These are phyloP conservation scores for Meloe dianella DNA, from an alignment of 2,888 invertebrate genomes.

Conservation along the genomic window DNA sequence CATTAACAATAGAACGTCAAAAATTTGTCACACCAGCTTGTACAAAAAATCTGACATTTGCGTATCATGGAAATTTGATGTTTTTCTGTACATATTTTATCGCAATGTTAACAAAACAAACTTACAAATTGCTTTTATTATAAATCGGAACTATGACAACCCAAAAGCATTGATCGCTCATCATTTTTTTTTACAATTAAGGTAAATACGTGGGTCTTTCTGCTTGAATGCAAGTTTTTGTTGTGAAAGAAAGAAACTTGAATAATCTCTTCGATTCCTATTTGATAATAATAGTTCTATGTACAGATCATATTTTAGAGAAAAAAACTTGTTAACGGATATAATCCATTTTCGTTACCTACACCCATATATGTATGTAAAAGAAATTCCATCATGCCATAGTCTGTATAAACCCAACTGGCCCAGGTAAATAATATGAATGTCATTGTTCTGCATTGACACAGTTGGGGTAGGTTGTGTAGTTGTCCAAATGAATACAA, in stretches of 20 bases:
- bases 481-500: neutral
- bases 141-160: too few species aligned
- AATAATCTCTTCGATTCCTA: neutral
- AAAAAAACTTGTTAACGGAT: conserved; percentile 8
- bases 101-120: too few species aligned
- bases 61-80: too few species aligned
- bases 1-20: too few species aligned
- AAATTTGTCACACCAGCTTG: too few species aligned
- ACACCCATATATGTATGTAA: neutral
- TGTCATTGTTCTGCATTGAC: conserved; percentile 52
- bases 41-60: too few species aligned
- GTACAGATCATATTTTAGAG: neutral
- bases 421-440: conserved; percentile 49
- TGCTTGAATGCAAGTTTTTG: neutral
- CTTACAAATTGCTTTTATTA: too few species aligned
- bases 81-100: too few species aligned
- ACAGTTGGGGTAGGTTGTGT: conserved; percentile 16
- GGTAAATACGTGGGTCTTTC: neutral
- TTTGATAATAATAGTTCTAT: neutral
- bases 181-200: neutral
- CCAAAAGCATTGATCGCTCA: too few species aligned
- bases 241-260: neutral
- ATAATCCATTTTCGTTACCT: conserved; percentile 3
- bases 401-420: conserved; percentile 10
- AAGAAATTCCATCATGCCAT: conserved; percentile 6